Conservation (phyloP, 2,113 vertebrate species). For the Ciconia stormi region DNA sequence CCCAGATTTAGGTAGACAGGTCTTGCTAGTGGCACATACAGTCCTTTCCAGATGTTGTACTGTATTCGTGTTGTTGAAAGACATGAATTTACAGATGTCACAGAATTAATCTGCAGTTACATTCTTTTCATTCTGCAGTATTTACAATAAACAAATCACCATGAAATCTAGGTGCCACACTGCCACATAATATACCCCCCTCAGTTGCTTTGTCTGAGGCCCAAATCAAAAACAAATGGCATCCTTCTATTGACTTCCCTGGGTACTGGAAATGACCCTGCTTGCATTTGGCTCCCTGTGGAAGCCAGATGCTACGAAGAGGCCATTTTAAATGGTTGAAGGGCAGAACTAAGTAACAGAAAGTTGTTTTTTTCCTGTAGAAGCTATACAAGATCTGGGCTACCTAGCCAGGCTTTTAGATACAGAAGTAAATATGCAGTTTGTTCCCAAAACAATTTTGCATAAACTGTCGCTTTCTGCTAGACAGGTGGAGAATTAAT, state of each 20-base stretch:
- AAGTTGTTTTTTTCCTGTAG: neutral
- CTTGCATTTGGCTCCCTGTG: neutral
- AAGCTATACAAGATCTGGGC: neutral
- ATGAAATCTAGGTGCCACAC: neutral
- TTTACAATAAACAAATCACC: neutral
- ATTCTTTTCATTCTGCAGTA: neutral
- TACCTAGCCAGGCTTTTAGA: neutral
- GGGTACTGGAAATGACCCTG: neutral
- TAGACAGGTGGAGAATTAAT: neutral
- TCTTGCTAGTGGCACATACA: neutral
- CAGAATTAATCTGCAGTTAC: neutral
- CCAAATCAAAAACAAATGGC: neutral
- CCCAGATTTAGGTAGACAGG: neutral
- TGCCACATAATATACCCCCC: neutral
- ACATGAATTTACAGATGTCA: neutral
- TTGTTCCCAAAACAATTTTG: neutral
- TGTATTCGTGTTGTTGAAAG: neutral
- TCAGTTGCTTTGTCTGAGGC: neutral
- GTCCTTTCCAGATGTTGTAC: neutral
- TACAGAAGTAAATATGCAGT: neutral
- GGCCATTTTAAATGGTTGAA: neutral
- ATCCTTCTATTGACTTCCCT: neutral
- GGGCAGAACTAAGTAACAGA: neutral
- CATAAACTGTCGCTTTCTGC: neutral
- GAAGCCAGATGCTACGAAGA: neutral